A percentile compares a stretch with the other conserved stretches of the same genome.
phyloP scores from a whole-genome alignment of 2,113 vertebrate genomes.

The Ictalurus punctatus region DNA sequence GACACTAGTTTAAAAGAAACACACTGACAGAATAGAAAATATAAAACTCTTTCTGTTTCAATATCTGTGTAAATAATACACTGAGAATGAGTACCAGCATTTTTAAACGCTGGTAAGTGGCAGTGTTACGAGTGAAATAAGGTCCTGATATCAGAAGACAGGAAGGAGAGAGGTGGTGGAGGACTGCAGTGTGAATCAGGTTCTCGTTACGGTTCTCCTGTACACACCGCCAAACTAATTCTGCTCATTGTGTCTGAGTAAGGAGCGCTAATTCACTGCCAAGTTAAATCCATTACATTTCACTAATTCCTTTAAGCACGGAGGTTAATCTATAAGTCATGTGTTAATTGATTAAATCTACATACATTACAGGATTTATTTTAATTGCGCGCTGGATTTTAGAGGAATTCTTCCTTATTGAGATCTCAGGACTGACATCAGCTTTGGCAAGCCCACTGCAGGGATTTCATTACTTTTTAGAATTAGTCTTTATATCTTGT shows the following conservation, averaged over 20 bases:
- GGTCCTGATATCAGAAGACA: too few relatives aligned
- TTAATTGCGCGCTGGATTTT: neutral
- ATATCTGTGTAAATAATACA: neutral
- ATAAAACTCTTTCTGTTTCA: neutral
- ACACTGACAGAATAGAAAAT: neutral
- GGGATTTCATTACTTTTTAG: neutral
- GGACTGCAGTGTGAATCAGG: neutral
- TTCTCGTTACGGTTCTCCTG: neutral
- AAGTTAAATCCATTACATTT: neutral
- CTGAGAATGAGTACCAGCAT: neutral
- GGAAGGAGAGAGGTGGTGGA: neutral
- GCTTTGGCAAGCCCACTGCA: neutral
- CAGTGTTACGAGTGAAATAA: neutral
- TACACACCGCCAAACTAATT: neutral
- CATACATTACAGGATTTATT: neutral
- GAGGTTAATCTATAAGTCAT: neutral
- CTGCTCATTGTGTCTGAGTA: slow-evolving; percentile 7
- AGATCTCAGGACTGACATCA: neutral
- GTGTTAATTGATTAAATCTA: slow-evolving; percentile 10
- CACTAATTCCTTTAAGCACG: neutral
- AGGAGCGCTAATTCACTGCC: neutral
- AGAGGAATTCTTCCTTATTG: neutral
- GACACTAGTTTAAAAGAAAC: neutral
- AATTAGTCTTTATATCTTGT: slow-evolving; percentile 3
- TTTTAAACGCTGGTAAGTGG: neutral